Evolutionary conservation across 2,797 vertebrate genomes (phyloP).

Genomic region (Carapus acus): DNA sequence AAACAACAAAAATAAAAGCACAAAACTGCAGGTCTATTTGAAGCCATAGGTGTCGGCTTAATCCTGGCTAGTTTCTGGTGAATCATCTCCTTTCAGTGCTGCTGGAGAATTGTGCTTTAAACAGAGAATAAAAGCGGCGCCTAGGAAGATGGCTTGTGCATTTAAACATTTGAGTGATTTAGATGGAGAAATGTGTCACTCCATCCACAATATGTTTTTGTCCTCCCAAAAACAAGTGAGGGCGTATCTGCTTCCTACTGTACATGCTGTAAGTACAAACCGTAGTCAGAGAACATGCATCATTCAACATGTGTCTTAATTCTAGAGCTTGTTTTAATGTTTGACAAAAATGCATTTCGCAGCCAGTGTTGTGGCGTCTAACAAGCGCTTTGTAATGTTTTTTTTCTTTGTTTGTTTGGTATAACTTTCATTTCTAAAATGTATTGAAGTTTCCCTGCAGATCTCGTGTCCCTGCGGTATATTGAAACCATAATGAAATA

Average conservation of each 20-base stretch:
- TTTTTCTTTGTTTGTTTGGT: slow-evolving; percentile 9
- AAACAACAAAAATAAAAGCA: no score
- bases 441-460: slow-evolving; percentile 21
- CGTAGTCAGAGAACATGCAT: slow-evolving; percentile 57
- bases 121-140: no score
- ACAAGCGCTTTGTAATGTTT: background rate
- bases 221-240: slow-evolving; percentile 32
- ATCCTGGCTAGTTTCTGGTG: slow-evolving; percentile 10
- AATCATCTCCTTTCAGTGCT: slow-evolving; percentile 46
- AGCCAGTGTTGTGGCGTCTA: slow-evolving; percentile 12
- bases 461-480: slow-evolving; percentile 14
- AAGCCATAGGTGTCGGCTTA: slow-evolving; percentile 16
- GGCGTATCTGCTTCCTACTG: slow-evolving; percentile 58
- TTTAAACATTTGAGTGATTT: no score
- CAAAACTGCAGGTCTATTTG: slow-evolving; percentile 28
- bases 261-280: slow-evolving; percentile 68
- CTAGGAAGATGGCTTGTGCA: no score
- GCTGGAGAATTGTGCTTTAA: no score
- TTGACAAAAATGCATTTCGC: slow-evolving; percentile 10
- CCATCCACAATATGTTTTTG: slow-evolving; percentile 39
- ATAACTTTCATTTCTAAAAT: slow-evolving; percentile 13
- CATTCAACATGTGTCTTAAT: slow-evolving; percentile 60
- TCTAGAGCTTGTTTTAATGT: slow-evolving; percentile 34
- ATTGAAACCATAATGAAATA: slow-evolving; percentile 20
- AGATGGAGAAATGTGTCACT: background rate